A percentile compares a stretch with the other conserved stretches of the same genome.
phyloP scores from a whole-genome alignment of 2,113 vertebrate genomes.

The Gymnogyps californianus region DNA sequence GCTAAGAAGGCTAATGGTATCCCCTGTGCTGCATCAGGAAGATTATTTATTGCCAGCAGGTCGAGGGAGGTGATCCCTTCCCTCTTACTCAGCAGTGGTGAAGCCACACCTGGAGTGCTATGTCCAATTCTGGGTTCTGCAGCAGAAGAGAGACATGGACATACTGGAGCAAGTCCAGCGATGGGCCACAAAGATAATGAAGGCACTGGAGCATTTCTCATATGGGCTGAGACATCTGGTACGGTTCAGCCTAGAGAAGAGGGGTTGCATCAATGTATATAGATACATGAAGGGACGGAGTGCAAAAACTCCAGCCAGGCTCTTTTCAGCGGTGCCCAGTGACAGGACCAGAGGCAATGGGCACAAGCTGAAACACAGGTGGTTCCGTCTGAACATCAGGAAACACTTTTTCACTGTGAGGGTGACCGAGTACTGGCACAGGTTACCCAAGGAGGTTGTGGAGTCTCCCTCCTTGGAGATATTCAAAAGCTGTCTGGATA shows the following conservation, averaged over 20 bases:
- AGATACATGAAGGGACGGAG: no score
- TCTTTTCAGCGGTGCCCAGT: background rate
- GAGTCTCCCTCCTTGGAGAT: background rate
- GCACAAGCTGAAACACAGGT: no score
- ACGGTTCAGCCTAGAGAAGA: background rate
- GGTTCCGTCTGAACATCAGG: no score
- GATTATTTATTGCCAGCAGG: background rate
- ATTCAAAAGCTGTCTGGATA: background rate
- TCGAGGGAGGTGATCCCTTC: background rate
- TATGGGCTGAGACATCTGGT: background rate
- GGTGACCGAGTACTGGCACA: no score
- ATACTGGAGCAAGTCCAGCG: background rate
- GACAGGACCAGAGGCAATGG: no score
- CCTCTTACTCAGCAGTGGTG: background rate
- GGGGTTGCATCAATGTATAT: no score
- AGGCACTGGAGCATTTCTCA: background rate
- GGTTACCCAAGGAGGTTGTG: background rate
- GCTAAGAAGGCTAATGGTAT: background rate
- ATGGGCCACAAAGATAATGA: background rate
- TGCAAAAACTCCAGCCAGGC: background rate
- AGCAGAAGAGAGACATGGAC: background rate
- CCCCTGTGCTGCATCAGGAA: background rate
- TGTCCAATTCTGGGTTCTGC: background rate
- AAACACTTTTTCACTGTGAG: no score
- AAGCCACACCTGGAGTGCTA: background rate